Base-by-base conservation (phyloP, 1,140 invertebrate genomes). In the Chrysoperla carnea region DNA sequence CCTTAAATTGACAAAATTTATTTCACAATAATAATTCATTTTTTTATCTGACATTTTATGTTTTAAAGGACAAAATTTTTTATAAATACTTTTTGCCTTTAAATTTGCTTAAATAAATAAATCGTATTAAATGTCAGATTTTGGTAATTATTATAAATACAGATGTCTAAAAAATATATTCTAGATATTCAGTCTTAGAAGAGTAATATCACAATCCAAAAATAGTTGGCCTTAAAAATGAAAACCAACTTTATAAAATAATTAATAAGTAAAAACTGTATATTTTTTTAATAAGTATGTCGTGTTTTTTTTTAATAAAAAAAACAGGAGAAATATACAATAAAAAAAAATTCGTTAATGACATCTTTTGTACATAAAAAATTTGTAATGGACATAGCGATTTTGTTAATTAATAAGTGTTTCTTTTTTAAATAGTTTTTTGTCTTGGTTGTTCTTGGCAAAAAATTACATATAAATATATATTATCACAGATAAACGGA, bases 101-200 rank as follows among this genome's bases (percentile, higher is more conserved):
- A 14, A 8, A 12, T 33, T 15, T 6, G 29, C 31, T 6, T 41
- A 41, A 41, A 29, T 23, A 39, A 39, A 15, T n/a, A 39, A 27
- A 23, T 40, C 39, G 11, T 40, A 13, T 29, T 17, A 23, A 15
- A 31, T 33, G 31, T 33, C 31, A 41, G 29, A 12, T 12, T n/a
- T n/a, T n/a, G n/a, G n/a, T n/a, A 3, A 41, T 33, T 23, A 27
- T 29, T 23, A 29, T 8, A n/a, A 41, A 28, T 12, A 28, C 29
- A 23, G n/a, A 29, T 31, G 6, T 33, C 29, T 52, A 57, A 51
- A 52, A 53, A 55, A 55, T 56, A 57, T 29, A 52, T 51, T 52
- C 48, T 55, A 52, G 50, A 49, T 59, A 56, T 57, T 59, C 57
- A 59, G 57, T 59, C 57, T 59, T 53, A 48, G 52, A 52, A 51